Evolutionary conservation across 2,113 vertebrate species (phyloP), one percentile per base, ranked within the genome.

Genomic region (Labeo catla): DNA sequence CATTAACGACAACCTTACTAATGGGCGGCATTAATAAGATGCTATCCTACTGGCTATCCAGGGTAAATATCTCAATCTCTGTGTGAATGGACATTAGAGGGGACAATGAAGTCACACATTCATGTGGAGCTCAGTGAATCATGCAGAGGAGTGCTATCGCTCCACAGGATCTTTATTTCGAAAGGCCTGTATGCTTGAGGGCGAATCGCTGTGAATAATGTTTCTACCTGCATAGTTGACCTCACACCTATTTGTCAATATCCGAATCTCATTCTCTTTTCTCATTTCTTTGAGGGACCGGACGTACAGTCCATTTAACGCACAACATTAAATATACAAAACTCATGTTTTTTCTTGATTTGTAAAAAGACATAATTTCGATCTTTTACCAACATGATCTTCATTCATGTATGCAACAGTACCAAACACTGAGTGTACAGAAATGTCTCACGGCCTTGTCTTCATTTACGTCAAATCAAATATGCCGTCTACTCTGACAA

Each of bases 21-120:
- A 91, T 87, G 88, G 87, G 66, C 8, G n/a, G 84, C 84, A 85
- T 89, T 89, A 88, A 89, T 87, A 84, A 80, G 72, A 81, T 72
- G 57, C 45, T 54, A 52, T 76, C 52, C 45, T 77, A 59, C 43
- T 45, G 78, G 28, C 83, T 61, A 81, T 50, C 49, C n/a, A 21
- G 49, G 52, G 28, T 76, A 74, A 85, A 63, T 43, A 54, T 66
- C 65, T 68, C 77, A 87, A 88, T 76, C 47, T 50, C 68, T 50
- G 43, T 66, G 77, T 88, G 86, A 86, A 78, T 88, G 61, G 81
- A 74, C 84, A 52, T 61, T 65, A 50, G 63, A 63, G 81, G 70
- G 49, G 76, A 49, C 82, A 87, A 76, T 45, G 81, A 78, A 61
- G 81, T 47, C 19, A 76, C 86, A 86, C 39, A 65, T 65, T 84